phyloP scores from a whole-genome alignment of 2,113 vertebrate genomes.

The Chelonoidis abingdonii region DNA sequence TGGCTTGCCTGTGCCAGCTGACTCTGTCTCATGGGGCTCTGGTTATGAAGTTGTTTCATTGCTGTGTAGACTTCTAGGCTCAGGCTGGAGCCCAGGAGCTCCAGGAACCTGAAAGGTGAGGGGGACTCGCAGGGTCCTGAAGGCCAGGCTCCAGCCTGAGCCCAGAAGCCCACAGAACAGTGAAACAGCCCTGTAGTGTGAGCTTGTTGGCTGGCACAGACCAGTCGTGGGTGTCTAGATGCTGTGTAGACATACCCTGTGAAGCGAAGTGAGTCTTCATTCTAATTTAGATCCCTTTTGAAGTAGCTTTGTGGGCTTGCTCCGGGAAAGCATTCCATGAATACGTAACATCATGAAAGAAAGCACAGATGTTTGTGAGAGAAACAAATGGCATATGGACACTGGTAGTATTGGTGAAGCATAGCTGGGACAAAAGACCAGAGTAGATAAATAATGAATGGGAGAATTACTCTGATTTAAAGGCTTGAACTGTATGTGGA shows the following conservation, averaged over 20 bases:
- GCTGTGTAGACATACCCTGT: not conserved
- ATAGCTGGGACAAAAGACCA: not conserved
- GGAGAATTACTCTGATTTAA: not conserved
- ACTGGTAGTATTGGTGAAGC: not conserved
- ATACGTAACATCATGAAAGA: not conserved
- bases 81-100: not conserved
- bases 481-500: constrained; percentile 20
- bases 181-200: not conserved
- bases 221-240: not conserved
- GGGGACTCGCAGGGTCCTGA: not conserved
- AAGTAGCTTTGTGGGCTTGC: rapidly evolving
- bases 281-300: not conserved
- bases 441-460: not conserved
- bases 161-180: not conserved
- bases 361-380: not conserved
- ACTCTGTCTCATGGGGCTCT: not conserved
- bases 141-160: not conserved
- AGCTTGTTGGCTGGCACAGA: not conserved
- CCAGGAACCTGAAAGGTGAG: not conserved
- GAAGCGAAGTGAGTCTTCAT: not conserved
- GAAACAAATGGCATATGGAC: not conserved
- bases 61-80: not conserved
- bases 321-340: not conserved
- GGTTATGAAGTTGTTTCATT: not conserved
- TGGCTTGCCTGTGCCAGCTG: not conserved